These are phyloP conservation scores for Drosophila engyochracea DNA, from an alignment of 2,888 invertebrate species.

Conservation along the genomic window DNA sequence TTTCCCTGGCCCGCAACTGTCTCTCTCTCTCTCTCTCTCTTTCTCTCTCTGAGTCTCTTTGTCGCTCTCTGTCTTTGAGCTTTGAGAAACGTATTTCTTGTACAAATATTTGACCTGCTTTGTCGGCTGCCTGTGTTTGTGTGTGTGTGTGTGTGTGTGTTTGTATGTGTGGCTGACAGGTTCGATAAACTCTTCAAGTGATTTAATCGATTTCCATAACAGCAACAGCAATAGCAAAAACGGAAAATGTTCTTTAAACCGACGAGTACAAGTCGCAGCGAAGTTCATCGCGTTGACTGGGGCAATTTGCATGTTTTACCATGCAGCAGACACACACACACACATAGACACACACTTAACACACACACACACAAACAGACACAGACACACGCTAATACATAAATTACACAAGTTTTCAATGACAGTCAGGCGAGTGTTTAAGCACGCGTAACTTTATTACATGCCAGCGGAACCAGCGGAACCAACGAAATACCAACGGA, in stretches of 20 bases:
- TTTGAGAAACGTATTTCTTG: conserved; percentile 27
- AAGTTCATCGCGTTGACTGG: conserved; percentile 79
- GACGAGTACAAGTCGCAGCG: conserved; percentile 56
- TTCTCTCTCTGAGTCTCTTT: background rate
- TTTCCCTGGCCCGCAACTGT: background rate
- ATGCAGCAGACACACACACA: conserved; percentile 53
- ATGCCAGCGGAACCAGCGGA: conserved; percentile 37
- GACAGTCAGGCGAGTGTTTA: conserved; percentile 66
- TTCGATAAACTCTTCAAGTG: conserved; percentile 79
- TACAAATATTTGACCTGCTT: conserved; percentile 60
- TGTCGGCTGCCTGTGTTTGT: conserved; percentile 5
- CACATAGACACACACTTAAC: conserved; percentile 31
- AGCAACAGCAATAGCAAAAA: conserved; percentile 18
- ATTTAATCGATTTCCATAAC: conserved; percentile 70
- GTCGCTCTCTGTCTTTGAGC: conserved; percentile 14
- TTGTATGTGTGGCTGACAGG: conserved; percentile 42
- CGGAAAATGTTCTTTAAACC: conserved; percentile 71
- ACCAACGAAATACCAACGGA: background rate
- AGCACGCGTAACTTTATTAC: conserved; percentile 74
- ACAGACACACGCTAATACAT: conserved; percentile 68
- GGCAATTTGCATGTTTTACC: conserved; percentile 80
- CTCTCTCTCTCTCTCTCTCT: background rate
- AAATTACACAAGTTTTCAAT: conserved; percentile 78
- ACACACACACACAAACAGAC: conserved; percentile 29
- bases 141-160: conserved; percentile 12